Conservation (phyloP, 1,140 invertebrate species). For the Tetranychus cinnabarinus region DNA sequence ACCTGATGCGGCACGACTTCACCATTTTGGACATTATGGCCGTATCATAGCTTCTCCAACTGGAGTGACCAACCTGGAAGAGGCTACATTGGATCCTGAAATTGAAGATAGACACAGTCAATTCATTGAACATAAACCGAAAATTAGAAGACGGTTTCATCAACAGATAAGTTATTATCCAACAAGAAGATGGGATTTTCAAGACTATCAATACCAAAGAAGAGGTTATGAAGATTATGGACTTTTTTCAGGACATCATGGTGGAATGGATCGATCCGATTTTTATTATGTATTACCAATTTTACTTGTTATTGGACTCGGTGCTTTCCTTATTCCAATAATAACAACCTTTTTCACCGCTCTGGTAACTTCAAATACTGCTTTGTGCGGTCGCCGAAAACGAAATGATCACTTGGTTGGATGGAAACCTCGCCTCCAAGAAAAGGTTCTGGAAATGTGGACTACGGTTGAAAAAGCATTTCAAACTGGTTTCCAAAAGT, state of each 20-base stretch:
- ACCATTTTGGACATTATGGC: too few species aligned
- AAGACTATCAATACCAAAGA: neutral
- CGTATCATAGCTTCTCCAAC: too few species aligned
- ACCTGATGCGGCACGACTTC: too few species aligned
- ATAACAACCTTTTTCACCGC: conserved; percentile 6
- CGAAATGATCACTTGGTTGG: neutral
- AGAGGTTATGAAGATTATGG: neutral
- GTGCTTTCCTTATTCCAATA: conserved; percentile 6
- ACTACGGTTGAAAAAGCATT: neutral
- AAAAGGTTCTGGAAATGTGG: neutral
- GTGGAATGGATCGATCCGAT: neutral
- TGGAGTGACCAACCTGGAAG: too few species aligned
- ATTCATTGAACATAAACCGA: too few species aligned
- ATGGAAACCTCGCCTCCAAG: neutral
- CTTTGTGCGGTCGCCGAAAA: neutral
- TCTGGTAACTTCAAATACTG: neutral
- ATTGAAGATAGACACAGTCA: too few species aligned
- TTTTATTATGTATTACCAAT: conserved; percentile 4
- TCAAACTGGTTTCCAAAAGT: too few species aligned
- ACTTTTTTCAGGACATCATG: neutral
- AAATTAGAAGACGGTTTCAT: too few species aligned
- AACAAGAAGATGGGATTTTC: too few species aligned
- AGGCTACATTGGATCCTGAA: too few species aligned
- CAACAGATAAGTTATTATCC: too few species aligned
- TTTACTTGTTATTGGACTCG: conserved; percentile 3